A percentile compares a stretch with the other conserved stretches of the same genome.
These are phyloP conservation scores for Progne subis DNA, from an alignment of 2,113 vertebrate species.

Conservation along the genomic window DNA sequence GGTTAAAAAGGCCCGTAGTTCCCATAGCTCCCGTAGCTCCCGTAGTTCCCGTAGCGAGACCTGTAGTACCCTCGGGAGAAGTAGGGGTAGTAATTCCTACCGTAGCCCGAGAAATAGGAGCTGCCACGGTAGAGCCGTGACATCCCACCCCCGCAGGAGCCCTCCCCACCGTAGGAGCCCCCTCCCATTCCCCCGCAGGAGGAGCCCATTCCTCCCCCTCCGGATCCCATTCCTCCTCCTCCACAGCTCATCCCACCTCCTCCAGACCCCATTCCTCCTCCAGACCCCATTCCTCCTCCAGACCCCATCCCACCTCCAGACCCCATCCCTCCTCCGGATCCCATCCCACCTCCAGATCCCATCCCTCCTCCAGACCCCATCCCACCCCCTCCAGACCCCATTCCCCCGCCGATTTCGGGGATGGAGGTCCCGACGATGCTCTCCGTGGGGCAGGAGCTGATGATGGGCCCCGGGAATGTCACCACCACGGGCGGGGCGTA, in stretches of 20 bases:
- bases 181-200: neutral
- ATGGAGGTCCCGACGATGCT: neutral
- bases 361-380: neutral
- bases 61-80: slow-evolving; percentile 20
- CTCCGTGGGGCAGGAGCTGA: slow-evolving; percentile 23
- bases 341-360: neutral
- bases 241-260: neutral
- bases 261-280: neutral
- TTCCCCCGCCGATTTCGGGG: neutral
- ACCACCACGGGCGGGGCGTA: neutral
- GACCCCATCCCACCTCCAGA: neutral
- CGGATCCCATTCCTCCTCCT: neutral
- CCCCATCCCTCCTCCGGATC: neutral
- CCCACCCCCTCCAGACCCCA: neutral
- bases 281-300: neutral
- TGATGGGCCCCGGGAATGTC: slow-evolving; percentile 44
- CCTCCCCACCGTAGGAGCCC: neutral
- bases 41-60: slow-evolving; percentile 10
- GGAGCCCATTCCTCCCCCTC: neutral
- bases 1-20: slow-evolving; percentile 6
- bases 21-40: neutral
- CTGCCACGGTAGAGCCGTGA: neutral
- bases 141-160: neutral
- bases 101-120: neutral
- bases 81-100: neutral